Percentiles rank a stretch among this genome's conserved stretches.
Conservation (phyloP, 2,113 vertebrate genomes). For the Lanius collurio region DNA sequence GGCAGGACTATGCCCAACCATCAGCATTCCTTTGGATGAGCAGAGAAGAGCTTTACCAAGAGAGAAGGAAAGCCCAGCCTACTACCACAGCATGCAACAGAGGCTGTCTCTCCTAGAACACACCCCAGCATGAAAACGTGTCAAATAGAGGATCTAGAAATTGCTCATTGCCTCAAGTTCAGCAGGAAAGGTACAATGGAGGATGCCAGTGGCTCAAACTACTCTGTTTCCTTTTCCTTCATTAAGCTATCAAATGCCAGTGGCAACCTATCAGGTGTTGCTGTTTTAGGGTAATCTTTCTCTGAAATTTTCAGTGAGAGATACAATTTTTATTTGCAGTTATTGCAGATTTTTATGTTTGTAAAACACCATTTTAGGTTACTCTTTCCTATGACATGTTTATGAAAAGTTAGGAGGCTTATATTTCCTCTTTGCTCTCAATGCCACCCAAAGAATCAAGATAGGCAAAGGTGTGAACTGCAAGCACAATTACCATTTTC, state of each 20-base stretch:
- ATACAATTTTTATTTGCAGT: background rate
- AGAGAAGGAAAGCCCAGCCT: background rate
- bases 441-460: background rate
- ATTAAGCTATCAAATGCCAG: background rate
- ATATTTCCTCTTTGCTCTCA: background rate
- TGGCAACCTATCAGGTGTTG: background rate
- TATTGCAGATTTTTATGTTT: background rate
- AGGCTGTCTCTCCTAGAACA: background rate
- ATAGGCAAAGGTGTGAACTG: background rate
- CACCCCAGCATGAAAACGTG: fast-evolving
- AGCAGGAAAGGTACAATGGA: background rate
- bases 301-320: constrained; percentile 1
- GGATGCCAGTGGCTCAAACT: background rate
- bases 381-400: background rate
- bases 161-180: background rate
- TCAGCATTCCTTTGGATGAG: background rate
- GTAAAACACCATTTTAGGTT: background rate
- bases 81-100: fast-evolving
- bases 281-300: background rate
- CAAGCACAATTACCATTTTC: background rate
- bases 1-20: background rate
- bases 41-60: background rate
- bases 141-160: background rate
- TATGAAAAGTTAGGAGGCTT: background rate
- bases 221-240: background rate